A percentile compares a stretch with the other conserved stretches of the same genome.
Conservation (phyloP, 2,888 invertebrate genomes). For the Clusia tigrina region DNA sequence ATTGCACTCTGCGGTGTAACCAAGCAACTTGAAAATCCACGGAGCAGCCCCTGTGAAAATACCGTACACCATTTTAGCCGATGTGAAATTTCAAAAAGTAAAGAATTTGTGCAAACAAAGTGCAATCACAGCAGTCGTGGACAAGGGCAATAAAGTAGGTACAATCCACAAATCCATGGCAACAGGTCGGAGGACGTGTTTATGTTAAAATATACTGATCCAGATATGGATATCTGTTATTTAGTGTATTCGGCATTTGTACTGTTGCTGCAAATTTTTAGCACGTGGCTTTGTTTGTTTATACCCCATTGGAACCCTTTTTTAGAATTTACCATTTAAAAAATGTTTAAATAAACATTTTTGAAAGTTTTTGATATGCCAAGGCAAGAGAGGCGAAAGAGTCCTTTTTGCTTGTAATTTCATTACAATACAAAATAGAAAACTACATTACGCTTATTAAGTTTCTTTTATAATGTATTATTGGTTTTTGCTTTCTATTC, state of each 20-base stretch:
- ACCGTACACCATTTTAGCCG: slow-evolving; percentile 13
- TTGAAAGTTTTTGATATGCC: background rate
- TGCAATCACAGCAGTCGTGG: slow-evolving; percentile 24
- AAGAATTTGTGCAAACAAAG: slow-evolving; percentile 42
- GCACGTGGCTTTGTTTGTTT: slow-evolving; percentile 51
- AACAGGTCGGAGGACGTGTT: slow-evolving; percentile 12
- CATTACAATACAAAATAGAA: background rate
- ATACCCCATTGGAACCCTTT: background rate
- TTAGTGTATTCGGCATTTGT: too few relatives aligned
- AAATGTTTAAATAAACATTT: background rate
- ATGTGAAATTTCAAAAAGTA: slow-evolving; percentile 36
- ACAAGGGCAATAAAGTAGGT: background rate
- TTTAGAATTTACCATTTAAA: background rate
- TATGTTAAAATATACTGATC: slow-evolving; percentile 3
- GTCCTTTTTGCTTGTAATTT: background rate
- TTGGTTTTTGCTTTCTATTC: slow-evolving; percentile 2
- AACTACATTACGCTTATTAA: background rate
- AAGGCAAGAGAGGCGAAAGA: background rate
- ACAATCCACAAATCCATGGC: slow-evolving; percentile 13
- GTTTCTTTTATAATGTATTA: background rate
- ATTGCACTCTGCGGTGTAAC: too few relatives aligned
- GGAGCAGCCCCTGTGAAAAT: background rate
- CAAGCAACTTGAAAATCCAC: background rate
- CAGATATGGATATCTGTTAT: slow-evolving; percentile 58
- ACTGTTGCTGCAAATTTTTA: slow-evolving; percentile 36